Evolutionary conservation across 2,888 invertebrate species (phyloP), one percentile per base, ranked within the genome.

Genomic region (Crioceris asparagi): DNA sequence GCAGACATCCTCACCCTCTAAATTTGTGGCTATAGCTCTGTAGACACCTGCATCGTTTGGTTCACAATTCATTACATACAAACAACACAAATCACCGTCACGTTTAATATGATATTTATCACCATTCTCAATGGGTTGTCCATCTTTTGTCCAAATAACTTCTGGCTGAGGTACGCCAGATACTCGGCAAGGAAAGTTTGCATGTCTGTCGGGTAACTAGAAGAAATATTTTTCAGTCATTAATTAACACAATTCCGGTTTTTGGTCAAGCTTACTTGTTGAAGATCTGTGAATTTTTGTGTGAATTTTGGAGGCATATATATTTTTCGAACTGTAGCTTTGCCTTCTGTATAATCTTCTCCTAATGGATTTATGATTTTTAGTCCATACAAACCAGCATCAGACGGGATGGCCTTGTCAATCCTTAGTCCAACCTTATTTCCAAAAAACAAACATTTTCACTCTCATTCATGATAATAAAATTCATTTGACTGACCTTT

Each of bases 61-160:
- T 10, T 63, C 64, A 35, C 84, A 74, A 53, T 85, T 77, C 31
- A 76, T 69, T 4, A 91, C 74, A 45, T 81, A 83, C 35, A 91
- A 67, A 39, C 80, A 79, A 55, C 79, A 79, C 10, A 78, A 73
- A 56, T 88, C 88, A 0, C 87, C 87, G 54, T 90, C 88, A 1
- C 81, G 67, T 56, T 76, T 74, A 30, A 88, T 69, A 44, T 74
- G 74, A 60, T 83, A 87, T 59, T 86, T 88, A 34, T 79, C 76
- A 2, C 72, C 67, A 44, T 78, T 74, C 1, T 65, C 62, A 12
- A 94, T 72, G 0, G 77, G 79, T 38, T 75, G 70, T 5, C 84
- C 87, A 62, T 91, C 78, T 65, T 82, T 84, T 65, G 77, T 84
- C 94, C 94, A 96, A 1, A 75, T 68, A 14, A 94, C 72, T 7